Evolutionary conservation across 1,140 invertebrate genomes (phyloP), one percentile per base, ranked within the genome.

Genomic region (Pissodes strobi): DNA sequence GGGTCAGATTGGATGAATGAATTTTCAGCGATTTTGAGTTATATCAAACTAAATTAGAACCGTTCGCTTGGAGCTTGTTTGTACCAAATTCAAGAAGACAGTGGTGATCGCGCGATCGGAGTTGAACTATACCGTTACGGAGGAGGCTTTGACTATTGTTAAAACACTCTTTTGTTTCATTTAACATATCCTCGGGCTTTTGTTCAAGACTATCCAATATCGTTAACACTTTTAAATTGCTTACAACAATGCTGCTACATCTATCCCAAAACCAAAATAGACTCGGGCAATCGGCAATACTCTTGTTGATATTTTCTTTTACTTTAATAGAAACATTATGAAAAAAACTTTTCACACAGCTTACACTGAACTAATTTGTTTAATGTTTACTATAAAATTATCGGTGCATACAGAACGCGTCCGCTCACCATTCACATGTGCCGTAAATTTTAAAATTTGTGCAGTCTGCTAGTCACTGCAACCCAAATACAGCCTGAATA

Each of bases 331-430:
- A 58, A 2, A 18, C 12, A 6, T 13, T 21, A 18, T 58, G 55
- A n/a, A 58, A 45, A 58, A 12, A 12, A 18, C 9, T 43, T 45
- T 58, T 41, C 12, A 46, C 55, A 58, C 9, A 46, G 19, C 12
- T 25, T 46, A 45, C 41, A 46, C 18, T 25, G 15, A n/a, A n/a
- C n/a, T n/a, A 18, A 58, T 58, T 21, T n/a, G n/a, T 23, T 58
- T 58, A 58, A 9, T 58, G 39, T 58, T 58, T 17, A 58, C 55
- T 45, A 58, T 58, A 22, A 58, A 58, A 58, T 58, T 58, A 23
- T 58, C 55, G 8, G 55, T 49, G 27, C 55, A 58, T 27, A 51
- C 25, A 9, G 25, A 27, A 27, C 25, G 9, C 25, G 25, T 27
- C 13, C 25, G 25, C 3, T 3, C 25, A 9, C 25, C 9, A 27